Conservation (phyloP, 1,140 invertebrate genomes). For the Lutraria rhynchaena region DNA sequence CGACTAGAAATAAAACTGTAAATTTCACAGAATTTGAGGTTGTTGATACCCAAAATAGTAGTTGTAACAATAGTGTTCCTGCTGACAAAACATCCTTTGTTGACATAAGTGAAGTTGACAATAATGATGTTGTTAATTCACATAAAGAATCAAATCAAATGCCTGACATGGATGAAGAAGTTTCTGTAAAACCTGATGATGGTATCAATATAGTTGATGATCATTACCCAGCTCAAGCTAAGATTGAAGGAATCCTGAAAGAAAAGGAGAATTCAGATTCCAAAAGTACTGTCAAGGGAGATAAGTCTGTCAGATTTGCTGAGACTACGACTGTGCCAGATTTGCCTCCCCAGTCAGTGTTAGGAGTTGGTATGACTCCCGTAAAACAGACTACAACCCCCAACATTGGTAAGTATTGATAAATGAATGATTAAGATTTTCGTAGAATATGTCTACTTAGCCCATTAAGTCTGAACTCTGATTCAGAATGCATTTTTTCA, state of each 20-base stretch:
- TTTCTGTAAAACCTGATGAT: background rate
- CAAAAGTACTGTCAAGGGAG: conserved; percentile 27
- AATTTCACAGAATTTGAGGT: conserved; percentile 51
- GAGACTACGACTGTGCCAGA: background rate
- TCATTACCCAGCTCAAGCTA: conserved; percentile 15
- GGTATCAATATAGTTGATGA: conserved; percentile 27
- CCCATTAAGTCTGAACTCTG: too few relatives aligned
- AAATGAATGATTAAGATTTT: too few relatives aligned
- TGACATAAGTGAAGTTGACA: conserved; percentile 54
- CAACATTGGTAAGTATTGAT: conserved; percentile 34
- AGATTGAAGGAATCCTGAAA: conserved; percentile 26
- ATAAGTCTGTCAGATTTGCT: conserved; percentile 55
- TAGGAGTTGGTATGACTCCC: conserved; percentile 16
- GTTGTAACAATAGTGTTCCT: background rate
- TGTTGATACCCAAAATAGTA: conserved; percentile 13
- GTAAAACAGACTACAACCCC: conserved; percentile 19
- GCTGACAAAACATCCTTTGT: conserved; percentile 51
- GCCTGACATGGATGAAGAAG: background rate
- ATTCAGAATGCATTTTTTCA: too few relatives aligned
- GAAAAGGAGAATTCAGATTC: conserved; percentile 7
- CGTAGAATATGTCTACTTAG: too few relatives aligned
- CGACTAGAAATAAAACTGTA: conserved; percentile 22
- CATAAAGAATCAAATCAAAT: background rate
- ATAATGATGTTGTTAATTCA: conserved; percentile 6
- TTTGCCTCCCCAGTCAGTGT: background rate